A percentile compares a stretch with the other conserved stretches of the same genome.
These are phyloP conservation scores for Crenichthys baileyi DNA, from an alignment of 2,797 vertebrate species.

Conservation along the genomic window DNA sequence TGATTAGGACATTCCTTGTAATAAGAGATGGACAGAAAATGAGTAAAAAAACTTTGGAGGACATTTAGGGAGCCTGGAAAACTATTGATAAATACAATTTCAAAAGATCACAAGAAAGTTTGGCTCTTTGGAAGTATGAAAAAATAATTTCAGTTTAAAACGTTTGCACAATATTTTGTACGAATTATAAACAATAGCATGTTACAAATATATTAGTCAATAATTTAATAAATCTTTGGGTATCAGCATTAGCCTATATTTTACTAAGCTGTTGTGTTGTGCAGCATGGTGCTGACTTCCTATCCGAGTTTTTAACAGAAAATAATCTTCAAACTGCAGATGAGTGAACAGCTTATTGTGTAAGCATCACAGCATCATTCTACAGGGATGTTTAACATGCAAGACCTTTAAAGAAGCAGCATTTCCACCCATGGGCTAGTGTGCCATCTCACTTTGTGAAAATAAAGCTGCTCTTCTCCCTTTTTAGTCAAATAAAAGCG, in stretches of 20 bases:
- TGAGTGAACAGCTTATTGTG: conserved; percentile 44
- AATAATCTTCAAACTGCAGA: conserved; percentile 44
- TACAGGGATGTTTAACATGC: conserved; percentile 26
- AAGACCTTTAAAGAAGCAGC: conserved; percentile 32
- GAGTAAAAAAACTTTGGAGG: too few relatives aligned
- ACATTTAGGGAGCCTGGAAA: too few relatives aligned
- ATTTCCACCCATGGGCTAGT: conserved; percentile 46
- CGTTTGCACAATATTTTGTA: too few relatives aligned
- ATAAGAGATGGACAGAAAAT: too few relatives aligned
- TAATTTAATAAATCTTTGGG: neutral
- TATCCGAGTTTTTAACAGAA: conserved; percentile 15
- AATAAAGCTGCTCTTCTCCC: conserved; percentile 48
- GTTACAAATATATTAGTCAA: too few relatives aligned
- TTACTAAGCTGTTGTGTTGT: neutral
- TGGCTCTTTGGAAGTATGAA: too few relatives aligned
- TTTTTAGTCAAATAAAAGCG: conserved; percentile 43
- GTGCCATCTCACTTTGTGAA: conserved; percentile 53
- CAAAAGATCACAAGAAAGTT: too few relatives aligned
- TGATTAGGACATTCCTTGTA: too few relatives aligned
- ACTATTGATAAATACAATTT: too few relatives aligned
- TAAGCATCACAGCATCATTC: conserved; percentile 28
- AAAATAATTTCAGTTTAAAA: too few relatives aligned
- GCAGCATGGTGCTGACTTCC: neutral
- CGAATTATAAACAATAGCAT: too few relatives aligned
- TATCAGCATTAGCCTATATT: too few relatives aligned